phyloP scores from a whole-genome alignment of 1,140 invertebrate species.

The Drosophila grimshawi region DNA sequence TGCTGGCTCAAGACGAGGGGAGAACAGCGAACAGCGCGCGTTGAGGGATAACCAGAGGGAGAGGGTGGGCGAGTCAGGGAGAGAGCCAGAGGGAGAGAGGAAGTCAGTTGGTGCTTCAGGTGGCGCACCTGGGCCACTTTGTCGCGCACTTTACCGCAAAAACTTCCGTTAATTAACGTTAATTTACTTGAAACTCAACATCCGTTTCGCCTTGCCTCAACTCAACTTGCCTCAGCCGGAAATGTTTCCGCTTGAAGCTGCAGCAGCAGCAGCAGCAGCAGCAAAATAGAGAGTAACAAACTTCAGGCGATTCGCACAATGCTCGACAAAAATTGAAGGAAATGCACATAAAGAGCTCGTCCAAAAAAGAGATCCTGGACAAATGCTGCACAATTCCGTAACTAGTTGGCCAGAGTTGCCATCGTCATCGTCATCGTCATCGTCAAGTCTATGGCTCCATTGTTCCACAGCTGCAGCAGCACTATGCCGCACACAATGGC shows the following conservation, averaged over 20 bases:
- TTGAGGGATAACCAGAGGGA: background rate
- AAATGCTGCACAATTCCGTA: slow-evolving; percentile 20
- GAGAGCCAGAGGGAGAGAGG: too few species aligned
- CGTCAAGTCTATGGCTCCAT: background rate
- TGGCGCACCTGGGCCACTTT: slow-evolving; percentile 49
- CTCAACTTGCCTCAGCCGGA: slow-evolving; percentile 38
- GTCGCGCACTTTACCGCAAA: slow-evolving; percentile 52
- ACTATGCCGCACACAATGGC: background rate
- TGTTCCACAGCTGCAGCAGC: slow-evolving; percentile 17
- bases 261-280: background rate
- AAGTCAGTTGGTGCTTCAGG: background rate
- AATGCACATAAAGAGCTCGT: slow-evolving; percentile 6
- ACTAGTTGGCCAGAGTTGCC: slow-evolving; percentile 10
- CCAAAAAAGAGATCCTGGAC: slow-evolving; percentile 5
- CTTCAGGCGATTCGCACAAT: background rate
- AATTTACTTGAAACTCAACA: slow-evolving; percentile 79
- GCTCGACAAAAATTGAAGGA: slow-evolving; percentile 21
- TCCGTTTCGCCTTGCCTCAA: slow-evolving; percentile 35
- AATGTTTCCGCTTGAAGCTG: slow-evolving; percentile 57
- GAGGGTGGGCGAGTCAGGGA: background rate
- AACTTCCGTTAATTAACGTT: slow-evolving; percentile 83
- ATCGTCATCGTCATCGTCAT: background rate
- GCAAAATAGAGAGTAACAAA: slow-evolving; percentile 5
- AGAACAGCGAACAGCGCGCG: background rate
- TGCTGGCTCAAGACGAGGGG: slow-evolving; percentile 3